Evolutionary conservation across 92 coral and sea anemone species (phyloP), one percentile per base, ranked within the genome.

Genomic region (Bergia puertoricense): DNA sequence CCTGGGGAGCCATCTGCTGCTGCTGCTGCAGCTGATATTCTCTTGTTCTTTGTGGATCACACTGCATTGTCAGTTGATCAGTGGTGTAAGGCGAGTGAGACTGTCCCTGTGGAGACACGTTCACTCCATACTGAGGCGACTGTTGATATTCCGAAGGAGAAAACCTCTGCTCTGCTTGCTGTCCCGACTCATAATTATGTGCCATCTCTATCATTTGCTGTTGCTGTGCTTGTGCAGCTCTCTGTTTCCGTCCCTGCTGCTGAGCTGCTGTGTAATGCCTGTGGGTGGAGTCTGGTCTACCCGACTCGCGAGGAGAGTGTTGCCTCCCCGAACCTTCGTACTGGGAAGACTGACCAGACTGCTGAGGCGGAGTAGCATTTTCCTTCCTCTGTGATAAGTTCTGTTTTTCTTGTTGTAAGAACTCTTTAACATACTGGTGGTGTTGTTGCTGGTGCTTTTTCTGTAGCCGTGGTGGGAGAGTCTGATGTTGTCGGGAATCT

Each of bases 391-490:
- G 54, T 74, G 86, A 48, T 45, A 51, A 73, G 59, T 40, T 89
- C 89, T 82, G 86, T 36, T 72, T 90, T 76, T 86, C 80, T 59
- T 85, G 89, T 39, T 74, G 93, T 85, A 80, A 76, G 62, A 81
- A 89, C 2, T 92, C 92, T 62, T 94, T 93, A 44, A 90, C 94
- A 56, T 92, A 91, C 39, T 91, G 97, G 71, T 93, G 95, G 30
- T 93, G 95, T 67, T 95, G 98, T 43, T 95, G 98, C 22, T 93
- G 98, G 23, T 95, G 98, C 83, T 92, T 95, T 88, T 92, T 95
- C 85, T 95, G 98, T 20, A 95, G 85, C 54, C 98, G 89, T 46
- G 98, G 98, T 39, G 98, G 98, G 36, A 95, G 91, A 72, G 95
- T 95, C 77, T 95, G 98, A 77, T 92, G 80, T 2, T 92, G 92